Base-by-base conservation (phyloP, 2,113 vertebrate species). In the Nyctereutes procyonoides region DNA sequence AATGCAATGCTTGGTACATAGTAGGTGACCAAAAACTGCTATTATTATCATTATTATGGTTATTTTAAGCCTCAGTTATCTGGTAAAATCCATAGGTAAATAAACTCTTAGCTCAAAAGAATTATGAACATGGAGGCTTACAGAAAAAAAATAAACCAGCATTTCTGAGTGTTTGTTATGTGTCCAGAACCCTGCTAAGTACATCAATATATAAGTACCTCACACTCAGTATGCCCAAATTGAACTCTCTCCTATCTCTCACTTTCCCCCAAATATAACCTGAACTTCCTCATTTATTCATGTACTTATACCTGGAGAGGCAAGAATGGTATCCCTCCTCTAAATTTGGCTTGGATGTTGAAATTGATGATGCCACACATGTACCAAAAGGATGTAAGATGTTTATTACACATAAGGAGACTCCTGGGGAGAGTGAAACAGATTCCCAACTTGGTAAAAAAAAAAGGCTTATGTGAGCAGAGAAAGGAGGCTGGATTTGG, bases 51-150 rank as follows among this genome's bases (percentile, higher is more conserved):
- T n/a, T 82, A 60, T 76, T 76, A 51, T 48, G 73, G 43, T 51
- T 87, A 63, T 88, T 91, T 85, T 87, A 71, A 86, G 20, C 73
- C 17, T 89, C 88, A 12, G 73, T 60, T 73, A 86, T 83, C 93
- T 90, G 28, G 17, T 89, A 73, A 96, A 69, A 69, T 69, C 26
- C 88, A 96, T 8, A 84, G 22, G 73, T 95, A 90, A 85, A 65
- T 60, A 80, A 30, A 92, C 84, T 95, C 35, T 53, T 93, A 91
- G 88, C 48, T 84, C 62, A 73, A 74, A 90, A 93, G 43, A 81
- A 77, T 48, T 58, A 83, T 90, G 58, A 91, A 62, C 86, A 83
- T 43, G n/a, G 32, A 51, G 56, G 19, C 69, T 80, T 96, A 91
- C 28, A 91, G 30, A 87, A 74, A 87, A 74, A 90, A 32, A 96